Evolutionary conservation across 2,113 vertebrate genomes (phyloP), one percentile per base, ranked within the genome.

Genomic region (Rhizomys pruinosus): DNA sequence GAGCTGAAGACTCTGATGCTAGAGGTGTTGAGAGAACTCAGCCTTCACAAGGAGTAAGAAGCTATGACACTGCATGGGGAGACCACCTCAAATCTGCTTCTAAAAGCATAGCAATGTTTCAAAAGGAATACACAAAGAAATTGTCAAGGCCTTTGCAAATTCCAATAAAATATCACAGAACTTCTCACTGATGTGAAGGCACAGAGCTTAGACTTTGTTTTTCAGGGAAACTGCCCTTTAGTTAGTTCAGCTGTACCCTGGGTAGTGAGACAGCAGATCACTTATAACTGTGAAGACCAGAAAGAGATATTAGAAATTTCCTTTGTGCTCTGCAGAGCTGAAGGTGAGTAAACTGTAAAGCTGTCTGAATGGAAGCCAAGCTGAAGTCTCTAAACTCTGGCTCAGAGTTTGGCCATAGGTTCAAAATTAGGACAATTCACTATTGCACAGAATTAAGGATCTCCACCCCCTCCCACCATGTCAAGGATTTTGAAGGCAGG

Each of bases 401-500:
- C 82, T 42, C 32, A 73, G 39, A 34, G 23, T 81, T 85, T 27
- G 63, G 13, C 73, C 59, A 72, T 68, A 55, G 34, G n/a, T 29
- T 89, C 66, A 69, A 44, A 6, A 8, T 80, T 39, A 63, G 12
- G 25, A n/a, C 2, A 59, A 80, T 6, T 61, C 4, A 23, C 76
- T 47, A 34, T 9, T 32, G 23, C 47, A 82, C 19, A 95, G 55
- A 74, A 17, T 76, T 57, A 61, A 66, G 66, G 27, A 61, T 71
- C 16, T 90, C 37, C 71, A 90, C 47, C 32, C 13, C 34, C 64
- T 34, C 22, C 5, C 9, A 5, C 27, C 34, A 71, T 37, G 37
- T 59, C 37, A 85, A 57, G 39, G n/a, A 92, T 55, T 47, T 91
- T 47, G 73, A 90, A 27, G 69, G 37, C 64, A 93, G 55, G 73